Evolutionary conservation across 2,888 invertebrate species (phyloP).

Genomic region (Zele albiditarsus): DNA sequence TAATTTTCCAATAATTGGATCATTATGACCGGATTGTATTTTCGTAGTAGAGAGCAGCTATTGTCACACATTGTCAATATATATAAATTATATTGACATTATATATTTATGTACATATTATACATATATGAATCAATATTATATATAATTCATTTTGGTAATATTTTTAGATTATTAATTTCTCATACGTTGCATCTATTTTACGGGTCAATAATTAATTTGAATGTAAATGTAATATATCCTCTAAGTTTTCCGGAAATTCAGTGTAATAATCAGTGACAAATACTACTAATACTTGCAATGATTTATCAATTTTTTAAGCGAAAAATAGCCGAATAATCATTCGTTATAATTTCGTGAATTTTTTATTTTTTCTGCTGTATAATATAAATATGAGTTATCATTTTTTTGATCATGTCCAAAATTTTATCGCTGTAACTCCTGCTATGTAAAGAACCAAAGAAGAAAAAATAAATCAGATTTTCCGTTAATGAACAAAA

Average conservation of each 20-base stretch:
- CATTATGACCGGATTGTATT: neutral
- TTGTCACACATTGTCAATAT: neutral
- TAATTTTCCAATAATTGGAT: neutral
- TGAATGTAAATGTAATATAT: neutral
- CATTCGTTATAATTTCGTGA: too few relatives aligned
- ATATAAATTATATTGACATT: neutral
- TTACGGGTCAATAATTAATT: neutral
- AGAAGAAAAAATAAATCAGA: too few relatives aligned
- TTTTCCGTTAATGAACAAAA: too few relatives aligned
- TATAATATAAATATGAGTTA: too few relatives aligned
- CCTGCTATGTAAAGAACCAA: too few relatives aligned
- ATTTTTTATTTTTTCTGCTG: too few relatives aligned
- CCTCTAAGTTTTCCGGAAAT: neutral
- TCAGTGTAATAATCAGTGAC: neutral
- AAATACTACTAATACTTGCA: too few relatives aligned
- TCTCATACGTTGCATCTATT: neutral
- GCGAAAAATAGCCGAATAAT: too few relatives aligned
- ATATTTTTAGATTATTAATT: neutral
- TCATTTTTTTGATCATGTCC: too few relatives aligned
- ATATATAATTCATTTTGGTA: neutral
- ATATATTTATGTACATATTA: conserved; percentile 13
- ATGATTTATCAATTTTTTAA: too few relatives aligned
- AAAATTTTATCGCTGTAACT: too few relatives aligned
- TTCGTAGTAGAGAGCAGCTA: conserved; percentile 9
- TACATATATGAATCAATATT: neutral